Conservation (phyloP, 2,888 invertebrate species). For the Eupithecia insigniata region DNA sequence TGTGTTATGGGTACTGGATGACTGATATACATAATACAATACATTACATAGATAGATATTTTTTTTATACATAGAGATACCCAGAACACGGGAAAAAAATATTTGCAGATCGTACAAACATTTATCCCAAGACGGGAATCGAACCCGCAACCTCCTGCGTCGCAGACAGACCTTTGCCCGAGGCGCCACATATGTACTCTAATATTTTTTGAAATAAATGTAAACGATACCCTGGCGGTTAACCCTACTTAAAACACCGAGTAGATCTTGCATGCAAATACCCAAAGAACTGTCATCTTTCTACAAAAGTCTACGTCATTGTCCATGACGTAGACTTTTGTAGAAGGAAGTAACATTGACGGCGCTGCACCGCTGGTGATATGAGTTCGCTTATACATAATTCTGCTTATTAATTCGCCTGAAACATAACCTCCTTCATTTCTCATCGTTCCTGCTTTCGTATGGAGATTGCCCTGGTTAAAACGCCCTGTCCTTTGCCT, state of each 20-base stretch:
- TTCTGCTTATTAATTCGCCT: slow-evolving; percentile 4
- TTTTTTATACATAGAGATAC: too few species aligned
- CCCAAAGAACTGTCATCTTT: not conserved
- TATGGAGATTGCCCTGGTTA: slow-evolving; percentile 21
- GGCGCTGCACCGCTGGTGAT: not conserved
- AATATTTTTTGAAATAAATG: not conserved
- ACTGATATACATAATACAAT: too few species aligned
- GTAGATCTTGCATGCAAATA: not conserved
- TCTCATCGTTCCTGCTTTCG: slow-evolving; percentile 17
- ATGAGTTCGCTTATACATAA: not conserved
- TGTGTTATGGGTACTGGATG: too few species aligned
- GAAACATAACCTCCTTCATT: slow-evolving; percentile 10
- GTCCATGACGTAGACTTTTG: not conserved
- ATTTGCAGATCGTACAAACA: too few species aligned
- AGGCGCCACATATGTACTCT: too few species aligned
- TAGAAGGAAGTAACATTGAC: not conserved
- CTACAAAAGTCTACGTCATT: too few species aligned
- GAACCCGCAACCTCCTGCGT: too few species aligned
- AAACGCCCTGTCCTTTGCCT: slow-evolving; percentile 4
- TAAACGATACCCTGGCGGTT: not conserved
- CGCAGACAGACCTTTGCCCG: too few species aligned
- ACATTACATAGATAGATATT: too few species aligned
- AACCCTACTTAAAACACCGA: not conserved
- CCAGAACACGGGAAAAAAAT: too few species aligned
- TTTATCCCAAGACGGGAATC: too few species aligned